These are phyloP conservation scores for Drosophila yakuba DNA, from an alignment of 1,140 invertebrate genomes.

Conservation along the genomic window DNA sequence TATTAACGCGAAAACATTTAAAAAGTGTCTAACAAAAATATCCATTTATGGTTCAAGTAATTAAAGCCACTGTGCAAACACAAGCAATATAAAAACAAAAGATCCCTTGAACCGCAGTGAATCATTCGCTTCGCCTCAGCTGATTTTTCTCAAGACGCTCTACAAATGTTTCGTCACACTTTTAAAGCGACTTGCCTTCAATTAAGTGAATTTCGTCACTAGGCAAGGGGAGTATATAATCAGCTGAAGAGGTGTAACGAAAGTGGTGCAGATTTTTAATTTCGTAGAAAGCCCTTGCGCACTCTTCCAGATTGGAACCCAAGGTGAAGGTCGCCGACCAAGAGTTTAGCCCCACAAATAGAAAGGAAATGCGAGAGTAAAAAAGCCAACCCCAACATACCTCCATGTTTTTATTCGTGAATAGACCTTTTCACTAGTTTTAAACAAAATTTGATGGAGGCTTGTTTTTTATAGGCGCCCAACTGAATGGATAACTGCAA, in stretches of 20 bases:
- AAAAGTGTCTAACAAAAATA: constrained; percentile 34
- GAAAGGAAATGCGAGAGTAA: constrained; percentile 23
- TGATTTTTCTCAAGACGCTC: constrained; percentile 23
- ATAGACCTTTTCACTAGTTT: constrained; percentile 61
- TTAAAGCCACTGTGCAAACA: constrained; percentile 31
- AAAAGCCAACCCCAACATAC: constrained; percentile 53
- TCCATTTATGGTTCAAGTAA: constrained; percentile 37
- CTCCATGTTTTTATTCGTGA: constrained; percentile 58
- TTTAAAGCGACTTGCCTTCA: constrained; percentile 36
- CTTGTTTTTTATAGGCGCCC: constrained; percentile 31
- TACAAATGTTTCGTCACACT: background rate
- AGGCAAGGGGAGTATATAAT: background rate
- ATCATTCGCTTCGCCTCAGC: constrained; percentile 47
- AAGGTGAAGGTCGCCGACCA: constrained; percentile 74
- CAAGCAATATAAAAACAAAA: constrained; percentile 10
- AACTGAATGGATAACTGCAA: constrained; percentile 71
- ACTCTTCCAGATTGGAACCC: constrained; percentile 74
- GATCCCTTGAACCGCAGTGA: constrained; percentile 30
- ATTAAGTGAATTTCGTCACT: constrained; percentile 33
- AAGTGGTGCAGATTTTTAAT: constrained; percentile 50
- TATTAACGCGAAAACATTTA: background rate
- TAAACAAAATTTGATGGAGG: constrained; percentile 49
- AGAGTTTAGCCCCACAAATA: constrained; percentile 47
- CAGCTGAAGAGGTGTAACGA: background rate
- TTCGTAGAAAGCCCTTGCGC: constrained; percentile 64